phyloP scores from a whole-genome alignment of 2,888 invertebrate genomes.

The Ochropleura plecta region DNA sequence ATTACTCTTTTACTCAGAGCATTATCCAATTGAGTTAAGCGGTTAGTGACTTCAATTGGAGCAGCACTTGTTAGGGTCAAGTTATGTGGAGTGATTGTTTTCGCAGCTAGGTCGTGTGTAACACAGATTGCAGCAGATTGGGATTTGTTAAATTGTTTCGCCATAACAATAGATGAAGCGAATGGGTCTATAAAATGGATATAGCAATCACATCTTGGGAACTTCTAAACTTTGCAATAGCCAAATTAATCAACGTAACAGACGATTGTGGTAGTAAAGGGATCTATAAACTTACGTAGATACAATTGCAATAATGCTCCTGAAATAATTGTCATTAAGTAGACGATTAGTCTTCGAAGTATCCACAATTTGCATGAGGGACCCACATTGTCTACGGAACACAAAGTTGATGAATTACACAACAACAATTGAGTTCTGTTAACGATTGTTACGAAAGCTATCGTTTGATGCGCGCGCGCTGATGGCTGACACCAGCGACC shows the following conservation, averaged over 20 bases:
- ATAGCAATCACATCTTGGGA: constrained; percentile 25
- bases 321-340: not conserved
- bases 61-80: constrained; percentile 73
- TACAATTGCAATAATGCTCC: not conserved
- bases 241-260: not conserved
- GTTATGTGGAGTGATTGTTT: constrained; percentile 56
- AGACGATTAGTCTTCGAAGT: too few species aligned
- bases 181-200: constrained; percentile 39
- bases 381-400: constrained; percentile 29
- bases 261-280: not conserved
- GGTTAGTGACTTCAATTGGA: constrained; percentile 79
- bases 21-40: constrained; percentile 84
- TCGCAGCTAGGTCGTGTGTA: constrained; percentile 32
- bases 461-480: constrained; percentile 71
- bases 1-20: constrained; percentile 60
- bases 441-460: constrained; percentile 64
- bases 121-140: constrained; percentile 42
- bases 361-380: not conserved
- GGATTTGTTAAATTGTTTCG: constrained; percentile 43
- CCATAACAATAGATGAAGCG: constrained; percentile 34
- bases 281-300: not conserved
- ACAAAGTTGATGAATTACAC: constrained; percentile 48
- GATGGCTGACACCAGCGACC: constrained; percentile 75
- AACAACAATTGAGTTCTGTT: constrained; percentile 57
- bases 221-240: constrained; percentile 2